phyloP scores from a whole-genome alignment of 2,888 invertebrate species.

The Philopedon plagiatum region DNA sequence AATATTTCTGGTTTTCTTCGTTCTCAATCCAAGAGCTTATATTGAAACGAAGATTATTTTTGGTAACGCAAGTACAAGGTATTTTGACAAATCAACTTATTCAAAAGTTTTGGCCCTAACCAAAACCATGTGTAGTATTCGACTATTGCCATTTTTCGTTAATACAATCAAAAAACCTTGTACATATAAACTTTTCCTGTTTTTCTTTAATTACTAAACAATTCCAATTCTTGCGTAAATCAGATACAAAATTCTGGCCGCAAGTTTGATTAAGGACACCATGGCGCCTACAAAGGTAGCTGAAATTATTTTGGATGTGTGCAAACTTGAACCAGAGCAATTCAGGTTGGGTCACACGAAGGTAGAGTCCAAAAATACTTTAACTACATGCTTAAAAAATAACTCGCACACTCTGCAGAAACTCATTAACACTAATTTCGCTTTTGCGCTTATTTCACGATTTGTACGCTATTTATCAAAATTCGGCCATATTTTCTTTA shows the following conservation, averaged over 20 bases:
- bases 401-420: background rate
- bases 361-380: conserved; percentile 73
- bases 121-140: background rate
- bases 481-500: too few species aligned
- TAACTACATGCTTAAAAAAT: conserved; percentile 21
- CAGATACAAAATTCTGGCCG: conserved; percentile 99
- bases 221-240: conserved; percentile 62
- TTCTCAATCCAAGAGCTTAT: background rate
- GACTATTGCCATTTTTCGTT: background rate
- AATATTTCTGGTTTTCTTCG: background rate
- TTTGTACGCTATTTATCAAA: too few species aligned
- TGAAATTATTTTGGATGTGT: conserved; percentile 84
- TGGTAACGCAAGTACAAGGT: background rate
- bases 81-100: background rate
- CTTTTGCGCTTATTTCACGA: background rate
- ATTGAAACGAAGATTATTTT: background rate
- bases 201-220: conserved; percentile 32
- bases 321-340: conserved; percentile 92
- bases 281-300: conserved; percentile 85
- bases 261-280: conserved; percentile 84
- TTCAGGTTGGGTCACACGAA: conserved; percentile 96
- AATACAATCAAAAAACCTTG: background rate
- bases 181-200: background rate
- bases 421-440: conserved; percentile 53
- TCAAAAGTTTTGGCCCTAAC: background rate